These are phyloP conservation scores for Argyresthia goedartella DNA, from an alignment of 2,888 invertebrate genomes.

Conservation along the genomic window DNA sequence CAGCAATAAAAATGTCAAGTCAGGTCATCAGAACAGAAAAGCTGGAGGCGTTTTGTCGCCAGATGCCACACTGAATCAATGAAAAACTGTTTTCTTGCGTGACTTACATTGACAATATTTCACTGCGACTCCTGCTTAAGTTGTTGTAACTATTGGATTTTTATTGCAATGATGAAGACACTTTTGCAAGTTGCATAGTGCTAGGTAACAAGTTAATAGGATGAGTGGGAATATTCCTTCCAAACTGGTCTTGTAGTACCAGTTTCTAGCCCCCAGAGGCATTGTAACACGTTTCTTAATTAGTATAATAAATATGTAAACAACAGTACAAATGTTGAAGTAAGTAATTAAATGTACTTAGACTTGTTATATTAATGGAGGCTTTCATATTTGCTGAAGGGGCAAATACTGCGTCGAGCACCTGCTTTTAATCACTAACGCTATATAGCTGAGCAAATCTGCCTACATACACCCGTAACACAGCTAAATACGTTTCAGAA, in stretches of 20 bases:
- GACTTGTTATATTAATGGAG: conserved; percentile 32
- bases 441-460: too few relatives aligned
- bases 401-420: conserved; percentile 42
- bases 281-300: too few relatives aligned
- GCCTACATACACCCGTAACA: background rate
- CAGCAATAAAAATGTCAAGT: conserved; percentile 70
- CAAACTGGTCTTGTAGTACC: too few relatives aligned
- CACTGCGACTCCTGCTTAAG: conserved; percentile 13
- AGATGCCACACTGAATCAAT: conserved; percentile 68
- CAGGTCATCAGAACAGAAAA: conserved; percentile 68
- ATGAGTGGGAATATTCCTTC: too few relatives aligned
- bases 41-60: conserved; percentile 65
- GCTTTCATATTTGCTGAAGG: conserved; percentile 41
- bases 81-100: conserved; percentile 67
- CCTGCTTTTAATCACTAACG: conserved; percentile 32
- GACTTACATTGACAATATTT: conserved; percentile 53
- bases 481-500: background rate
- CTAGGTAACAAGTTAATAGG: too few relatives aligned
- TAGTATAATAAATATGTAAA: too few relatives aligned
- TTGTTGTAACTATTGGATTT: too few relatives aligned
- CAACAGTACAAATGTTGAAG: too few relatives aligned
- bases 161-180: too few relatives aligned
- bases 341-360: too few relatives aligned
- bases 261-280: too few relatives aligned
- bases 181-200: too few relatives aligned